Evolutionary conservation across 2,113 vertebrate species (phyloP), one percentile per base, ranked within the genome.

Genomic region (Pao palembangensis): DNA sequence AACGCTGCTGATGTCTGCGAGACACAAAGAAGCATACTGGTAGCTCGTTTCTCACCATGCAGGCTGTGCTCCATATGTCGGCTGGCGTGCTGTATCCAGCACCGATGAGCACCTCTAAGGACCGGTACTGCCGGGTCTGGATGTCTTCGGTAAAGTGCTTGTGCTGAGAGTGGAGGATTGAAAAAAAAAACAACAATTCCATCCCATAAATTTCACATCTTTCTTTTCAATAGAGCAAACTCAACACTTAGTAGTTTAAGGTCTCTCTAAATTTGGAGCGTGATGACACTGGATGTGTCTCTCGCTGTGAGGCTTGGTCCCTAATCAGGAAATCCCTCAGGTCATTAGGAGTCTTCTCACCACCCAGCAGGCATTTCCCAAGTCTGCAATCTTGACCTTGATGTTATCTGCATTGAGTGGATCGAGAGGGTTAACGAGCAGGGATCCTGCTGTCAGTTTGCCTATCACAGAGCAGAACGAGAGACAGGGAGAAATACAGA

Each of bases 361-460:
- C 94, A 98, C 94, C 97, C 97, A 99, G 88, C 96, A 98, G 68
- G 97, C 96, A 46, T 99, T 99, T 83, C 97, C 97, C 82, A 99
- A 91, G 83, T 99, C 97, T 51, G 97, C 97, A 68, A 99, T 96
- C 93, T 99, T 99, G 88, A 99, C 97, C 90, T 93, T 93, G 85
- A 99, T 94, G 82, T 96, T 93, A 75, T 98, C 95, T 76, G 94
- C 92, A 81, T 99, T 98, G 86, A 93, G 80, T 78, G 95, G 94
- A 77, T 99, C 96, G 83, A 99, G 93, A 55, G 96, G 96, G 92
- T 98, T 98, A 84, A 98, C 84, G 44, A 98, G 92, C 83, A 98
- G 91, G 84, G 91, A 93, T 70, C 95, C 94, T 83, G 95, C 94
- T 78, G 93, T 69, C 49, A 88, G 88, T 86, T 96, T 98, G 73